A percentile compares a stretch with the other conserved stretches of the same genome.
These are phyloP conservation scores for Lepilemur ruficaudatus DNA, from an alignment of 2,797 vertebrate genomes.

Conservation along the genomic window DNA sequence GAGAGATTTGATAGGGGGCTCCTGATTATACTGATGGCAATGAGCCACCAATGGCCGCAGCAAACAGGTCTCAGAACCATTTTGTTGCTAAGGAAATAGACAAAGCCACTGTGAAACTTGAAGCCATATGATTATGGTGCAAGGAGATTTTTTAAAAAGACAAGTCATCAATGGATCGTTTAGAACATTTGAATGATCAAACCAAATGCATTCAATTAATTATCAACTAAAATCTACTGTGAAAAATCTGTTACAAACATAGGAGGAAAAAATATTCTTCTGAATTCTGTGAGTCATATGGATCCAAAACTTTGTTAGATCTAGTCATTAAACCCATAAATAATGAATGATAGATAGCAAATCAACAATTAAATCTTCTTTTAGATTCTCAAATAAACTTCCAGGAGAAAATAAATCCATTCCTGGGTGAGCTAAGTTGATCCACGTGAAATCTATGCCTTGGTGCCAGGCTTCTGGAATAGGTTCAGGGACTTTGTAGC, in stretches of 20 bases:
- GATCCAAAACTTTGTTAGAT: background rate
- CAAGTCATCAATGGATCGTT: background rate
- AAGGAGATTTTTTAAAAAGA: background rate
- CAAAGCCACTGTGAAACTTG: background rate
- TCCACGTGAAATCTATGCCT: accelerated
- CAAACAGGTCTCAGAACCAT: background rate
- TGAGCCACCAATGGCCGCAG: background rate
- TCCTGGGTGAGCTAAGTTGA: background rate
- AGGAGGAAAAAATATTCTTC: background rate
- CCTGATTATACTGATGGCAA: background rate
- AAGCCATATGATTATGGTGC: background rate
- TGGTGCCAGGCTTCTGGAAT: background rate
- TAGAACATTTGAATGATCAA: background rate
- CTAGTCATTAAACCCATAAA: background rate
- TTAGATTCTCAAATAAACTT: background rate
- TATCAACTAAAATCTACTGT: background rate
- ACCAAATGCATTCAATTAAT: background rate
- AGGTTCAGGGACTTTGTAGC: background rate
- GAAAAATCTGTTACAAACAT: background rate
- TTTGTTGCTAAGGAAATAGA: slow-evolving; percentile 8
- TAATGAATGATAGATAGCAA: background rate
- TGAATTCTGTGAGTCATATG: background rate
- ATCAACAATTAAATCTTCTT: background rate
- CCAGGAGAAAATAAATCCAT: background rate
- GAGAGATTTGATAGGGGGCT: no score